These are phyloP conservation scores for Dryas iulia DNA, from an alignment of 1,140 invertebrate species.

Conservation along the genomic window DNA sequence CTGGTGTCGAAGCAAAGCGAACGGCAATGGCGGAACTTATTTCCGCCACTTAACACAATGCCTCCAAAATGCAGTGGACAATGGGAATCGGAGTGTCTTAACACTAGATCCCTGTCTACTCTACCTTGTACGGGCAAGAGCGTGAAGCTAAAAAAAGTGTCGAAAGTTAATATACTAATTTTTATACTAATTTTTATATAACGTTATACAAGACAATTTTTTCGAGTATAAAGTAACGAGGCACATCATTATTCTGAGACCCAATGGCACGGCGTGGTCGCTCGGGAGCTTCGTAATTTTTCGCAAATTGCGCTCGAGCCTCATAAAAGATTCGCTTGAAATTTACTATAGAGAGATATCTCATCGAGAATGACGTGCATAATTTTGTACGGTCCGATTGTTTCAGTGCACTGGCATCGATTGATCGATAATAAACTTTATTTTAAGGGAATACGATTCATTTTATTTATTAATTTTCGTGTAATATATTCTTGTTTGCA, in stretches of 20 bases:
- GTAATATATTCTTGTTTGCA: background rate
- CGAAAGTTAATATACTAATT: too few species aligned
- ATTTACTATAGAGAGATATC: constrained; percentile 9
- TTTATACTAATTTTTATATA: too few species aligned
- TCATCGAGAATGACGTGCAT: constrained; percentile 1
- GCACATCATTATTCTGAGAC: background rate
- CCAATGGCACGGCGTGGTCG: constrained; percentile 1
- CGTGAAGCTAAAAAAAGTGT: too few species aligned
- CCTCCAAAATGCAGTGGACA: too few species aligned
- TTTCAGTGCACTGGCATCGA: background rate
- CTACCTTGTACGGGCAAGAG: too few species aligned
- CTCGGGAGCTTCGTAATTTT: constrained; percentile 18
- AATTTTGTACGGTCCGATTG: constrained; percentile 13
- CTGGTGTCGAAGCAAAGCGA: too few species aligned
- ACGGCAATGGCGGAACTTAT: too few species aligned
- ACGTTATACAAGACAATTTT: background rate
- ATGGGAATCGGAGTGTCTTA: too few species aligned
- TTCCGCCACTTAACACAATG: too few species aligned
- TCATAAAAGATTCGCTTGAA: constrained; percentile 8
- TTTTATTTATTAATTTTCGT: background rate
- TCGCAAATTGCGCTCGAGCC: constrained; percentile 11
- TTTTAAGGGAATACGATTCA: background rate
- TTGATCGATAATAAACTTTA: background rate
- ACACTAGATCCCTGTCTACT: too few species aligned
- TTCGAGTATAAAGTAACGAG: too few species aligned